These are phyloP conservation scores for Spermophilus dauricus DNA, from an alignment of 2,113 vertebrate species.

Conservation along the genomic window DNA sequence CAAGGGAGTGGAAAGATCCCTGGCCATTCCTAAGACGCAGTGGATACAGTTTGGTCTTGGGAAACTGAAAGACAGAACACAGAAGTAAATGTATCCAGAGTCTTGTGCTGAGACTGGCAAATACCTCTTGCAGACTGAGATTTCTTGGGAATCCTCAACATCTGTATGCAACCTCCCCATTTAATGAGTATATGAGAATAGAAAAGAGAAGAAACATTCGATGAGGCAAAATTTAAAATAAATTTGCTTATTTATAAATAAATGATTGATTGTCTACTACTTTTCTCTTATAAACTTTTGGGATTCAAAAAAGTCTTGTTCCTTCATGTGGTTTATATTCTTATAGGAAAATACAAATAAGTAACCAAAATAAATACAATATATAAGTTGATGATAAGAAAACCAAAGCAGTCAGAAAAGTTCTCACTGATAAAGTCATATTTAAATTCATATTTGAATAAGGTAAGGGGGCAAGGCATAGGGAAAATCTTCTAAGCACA, in stretches of 20 bases:
- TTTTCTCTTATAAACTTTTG: background rate
- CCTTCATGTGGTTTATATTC: background rate
- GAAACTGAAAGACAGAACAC: background rate
- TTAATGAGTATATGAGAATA: background rate
- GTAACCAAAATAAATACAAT: background rate
- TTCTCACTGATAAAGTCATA: background rate
- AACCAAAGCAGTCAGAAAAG: background rate
- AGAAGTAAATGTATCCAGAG: background rate
- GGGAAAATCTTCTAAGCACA: background rate
- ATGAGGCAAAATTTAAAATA: background rate
- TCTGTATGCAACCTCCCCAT: background rate
- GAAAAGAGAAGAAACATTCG: background rate
- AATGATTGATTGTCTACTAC: background rate
- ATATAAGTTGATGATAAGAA: background rate
- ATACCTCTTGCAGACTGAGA: background rate
- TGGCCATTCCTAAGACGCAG: background rate
- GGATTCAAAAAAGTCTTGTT: background rate
- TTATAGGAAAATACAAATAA: background rate
- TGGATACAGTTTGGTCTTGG: background rate
- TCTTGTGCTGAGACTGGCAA: background rate
- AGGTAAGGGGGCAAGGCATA: background rate
- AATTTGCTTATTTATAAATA: background rate
- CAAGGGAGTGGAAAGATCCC: background rate
- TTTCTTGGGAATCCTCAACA: background rate
- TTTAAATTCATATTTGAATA: background rate